A percentile compares a stretch with the other conserved stretches of the same genome.
Evolutionary conservation across 30 jellyfish, hydroid and myxozoan species (phyloP).

Genomic region (Aurelia aurita complex sp. Pacific): DNA sequence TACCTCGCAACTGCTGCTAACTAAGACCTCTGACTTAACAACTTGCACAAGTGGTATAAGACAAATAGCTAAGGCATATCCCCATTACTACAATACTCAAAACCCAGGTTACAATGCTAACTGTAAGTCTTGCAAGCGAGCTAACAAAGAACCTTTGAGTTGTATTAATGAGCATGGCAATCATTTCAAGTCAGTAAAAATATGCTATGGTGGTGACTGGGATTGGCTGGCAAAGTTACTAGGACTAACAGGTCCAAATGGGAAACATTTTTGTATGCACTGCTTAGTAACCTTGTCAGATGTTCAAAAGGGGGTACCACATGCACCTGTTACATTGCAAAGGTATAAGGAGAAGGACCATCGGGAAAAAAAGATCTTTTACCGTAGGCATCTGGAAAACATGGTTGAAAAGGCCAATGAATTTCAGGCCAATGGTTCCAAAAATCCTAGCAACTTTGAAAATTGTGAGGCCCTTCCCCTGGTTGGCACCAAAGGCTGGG

Average conservation of each 20-base stretch:
- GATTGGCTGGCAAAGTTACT: too few relatives aligned
- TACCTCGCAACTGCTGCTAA: too few relatives aligned
- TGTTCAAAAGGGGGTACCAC: too few relatives aligned
- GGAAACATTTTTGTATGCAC: too few relatives aligned
- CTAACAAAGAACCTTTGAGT: background rate
- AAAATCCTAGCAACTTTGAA: background rate
- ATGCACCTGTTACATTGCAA: too few relatives aligned
- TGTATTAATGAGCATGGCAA: background rate
- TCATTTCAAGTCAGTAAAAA: background rate
- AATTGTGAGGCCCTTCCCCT: conserved; percentile 20
- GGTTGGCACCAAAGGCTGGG: conserved; percentile 26
- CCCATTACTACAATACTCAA: conserved; percentile 4
- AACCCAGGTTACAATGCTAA: background rate
- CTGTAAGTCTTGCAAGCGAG: conserved; percentile 17
- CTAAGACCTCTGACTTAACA: background rate
- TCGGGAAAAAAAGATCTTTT: too few relatives aligned
- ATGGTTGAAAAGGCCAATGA: background rate
- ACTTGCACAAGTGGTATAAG: background rate
- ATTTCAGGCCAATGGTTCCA: background rate
- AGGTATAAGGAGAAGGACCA: too few relatives aligned
- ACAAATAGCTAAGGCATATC: background rate
- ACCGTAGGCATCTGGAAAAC: conserved; percentile 3
- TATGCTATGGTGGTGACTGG: conserved; percentile 21
- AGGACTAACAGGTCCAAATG: too few relatives aligned
- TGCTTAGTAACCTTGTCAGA: too few relatives aligned